phyloP scores from a whole-genome alignment of 2,888 invertebrate species.

The Creontiades dilutus region DNA sequence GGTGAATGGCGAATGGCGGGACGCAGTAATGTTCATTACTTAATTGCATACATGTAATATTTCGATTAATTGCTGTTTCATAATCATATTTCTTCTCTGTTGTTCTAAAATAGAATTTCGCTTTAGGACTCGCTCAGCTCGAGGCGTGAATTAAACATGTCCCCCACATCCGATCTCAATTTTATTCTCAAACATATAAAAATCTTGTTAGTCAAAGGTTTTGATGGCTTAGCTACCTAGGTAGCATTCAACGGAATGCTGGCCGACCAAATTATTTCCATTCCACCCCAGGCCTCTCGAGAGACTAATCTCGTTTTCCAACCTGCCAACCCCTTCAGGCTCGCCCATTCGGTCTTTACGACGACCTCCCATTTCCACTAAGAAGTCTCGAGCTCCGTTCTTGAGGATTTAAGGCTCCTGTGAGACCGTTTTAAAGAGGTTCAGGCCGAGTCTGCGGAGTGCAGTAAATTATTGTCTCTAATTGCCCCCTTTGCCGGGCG shows the following conservation, averaged over 20 bases:
- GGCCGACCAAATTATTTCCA: neutral
- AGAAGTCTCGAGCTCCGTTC: neutral
- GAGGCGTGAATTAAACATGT: too few relatives aligned
- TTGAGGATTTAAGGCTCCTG: neutral
- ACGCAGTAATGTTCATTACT: too few relatives aligned
- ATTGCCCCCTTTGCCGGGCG: neutral
- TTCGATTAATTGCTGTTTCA: too few relatives aligned
- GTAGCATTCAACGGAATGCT: neutral
- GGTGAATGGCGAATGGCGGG: too few relatives aligned
- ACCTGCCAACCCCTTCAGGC: slow-evolving; percentile 25
- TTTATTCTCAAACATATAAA: too few relatives aligned
- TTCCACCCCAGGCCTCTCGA: neutral
- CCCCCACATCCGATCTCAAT: too few relatives aligned
- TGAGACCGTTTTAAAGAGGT: neutral
- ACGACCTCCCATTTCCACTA: neutral
- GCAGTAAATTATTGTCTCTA: slow-evolving; percentile 32
- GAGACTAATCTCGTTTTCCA: slow-evolving; percentile 30
- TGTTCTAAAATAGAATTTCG: too few relatives aligned
- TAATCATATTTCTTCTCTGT: too few relatives aligned
- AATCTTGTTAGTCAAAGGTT: too few relatives aligned
- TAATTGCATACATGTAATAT: too few relatives aligned
- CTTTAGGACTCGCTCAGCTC: too few relatives aligned
- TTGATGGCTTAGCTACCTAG: neutral
- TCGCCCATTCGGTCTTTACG: slow-evolving; percentile 30
- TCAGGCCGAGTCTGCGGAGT: neutral